Percentiles rank a stretch among this genome's conserved stretches.
Conservation (phyloP, 2,797 vertebrate species). For the Lemur catta region DNA sequence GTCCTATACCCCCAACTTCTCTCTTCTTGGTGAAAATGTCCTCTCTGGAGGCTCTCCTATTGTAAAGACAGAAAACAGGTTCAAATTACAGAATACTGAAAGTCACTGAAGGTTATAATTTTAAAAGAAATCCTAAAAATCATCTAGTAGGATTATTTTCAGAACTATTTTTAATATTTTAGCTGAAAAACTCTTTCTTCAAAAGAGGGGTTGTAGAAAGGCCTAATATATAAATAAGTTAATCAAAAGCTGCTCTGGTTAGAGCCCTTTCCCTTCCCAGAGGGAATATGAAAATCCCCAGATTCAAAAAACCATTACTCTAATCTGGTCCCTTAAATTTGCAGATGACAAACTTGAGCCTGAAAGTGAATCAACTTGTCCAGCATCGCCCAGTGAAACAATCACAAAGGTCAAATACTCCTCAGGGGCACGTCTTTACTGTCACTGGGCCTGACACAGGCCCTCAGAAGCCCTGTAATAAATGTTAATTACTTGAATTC, state of each 20-base stretch:
- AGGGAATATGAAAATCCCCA: background rate
- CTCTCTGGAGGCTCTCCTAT: background rate
- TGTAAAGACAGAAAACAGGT: background rate
- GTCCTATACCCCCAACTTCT: background rate
- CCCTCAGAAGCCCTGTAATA: background rate
- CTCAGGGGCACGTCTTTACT: background rate
- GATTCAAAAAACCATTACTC: background rate
- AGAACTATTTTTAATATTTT: background rate
- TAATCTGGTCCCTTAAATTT: background rate
- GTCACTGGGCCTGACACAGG: background rate
- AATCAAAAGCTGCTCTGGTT: background rate
- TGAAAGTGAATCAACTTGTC: background rate
- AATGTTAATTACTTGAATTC: background rate
- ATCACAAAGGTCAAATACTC: background rate
- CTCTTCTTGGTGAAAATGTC: background rate
- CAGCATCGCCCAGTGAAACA: background rate
- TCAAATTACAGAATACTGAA: background rate
- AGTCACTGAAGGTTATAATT: background rate
- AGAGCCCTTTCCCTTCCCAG: background rate
- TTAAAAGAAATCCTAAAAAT: background rate
- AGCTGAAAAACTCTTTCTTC: background rate
- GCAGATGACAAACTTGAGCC: conserved; percentile 3
- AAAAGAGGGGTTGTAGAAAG: background rate
- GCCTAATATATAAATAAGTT: background rate
- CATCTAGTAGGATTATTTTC: background rate